Conservation (phyloP, 2,113 vertebrate species). For the Cacatua alba region DNA sequence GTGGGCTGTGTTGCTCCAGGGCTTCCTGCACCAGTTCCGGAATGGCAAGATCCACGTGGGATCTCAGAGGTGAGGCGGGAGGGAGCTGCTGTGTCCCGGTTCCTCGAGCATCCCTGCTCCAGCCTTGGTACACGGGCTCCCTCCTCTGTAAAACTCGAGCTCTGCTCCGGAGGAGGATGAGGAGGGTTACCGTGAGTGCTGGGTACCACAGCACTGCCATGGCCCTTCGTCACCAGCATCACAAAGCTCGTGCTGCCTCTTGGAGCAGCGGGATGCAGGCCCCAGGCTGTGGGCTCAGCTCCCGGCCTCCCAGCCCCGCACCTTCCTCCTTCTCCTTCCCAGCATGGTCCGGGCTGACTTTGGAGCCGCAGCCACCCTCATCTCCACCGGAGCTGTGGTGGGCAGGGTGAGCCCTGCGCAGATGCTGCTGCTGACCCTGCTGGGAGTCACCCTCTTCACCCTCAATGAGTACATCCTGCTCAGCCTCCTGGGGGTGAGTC, state of each 20-base stretch:
- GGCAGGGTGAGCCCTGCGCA: slow-evolving; percentile 87
- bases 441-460: slow-evolving; percentile 84
- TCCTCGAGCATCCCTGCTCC: accelerated
- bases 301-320: accelerated
- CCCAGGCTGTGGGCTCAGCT: not conserved
- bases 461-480: slow-evolving; percentile 87
- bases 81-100: not conserved
- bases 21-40: slow-evolving; percentile 78
- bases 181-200: not conserved
- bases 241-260: not conserved
- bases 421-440: slow-evolving; percentile 85
- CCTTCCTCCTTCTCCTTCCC: not conserved
- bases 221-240: not conserved
- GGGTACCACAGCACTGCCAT: not conserved
- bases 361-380: slow-evolving; percentile 85
- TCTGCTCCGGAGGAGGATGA: not conserved
- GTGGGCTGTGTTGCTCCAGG: slow-evolving; percentile 90
- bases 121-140: not conserved
- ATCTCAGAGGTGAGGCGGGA: slow-evolving; percentile 81
- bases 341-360: slow-evolving; percentile 94
- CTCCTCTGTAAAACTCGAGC: not conserved
- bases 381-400: slow-evolving; percentile 86
- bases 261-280: not conserved
- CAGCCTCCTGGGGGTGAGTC: slow-evolving; percentile 78
- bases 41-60: slow-evolving; percentile 82